Evolutionary conservation across 2,888 invertebrate species (phyloP), one percentile per base, ranked within the genome.

Genomic region (Allygus modestus): DNA sequence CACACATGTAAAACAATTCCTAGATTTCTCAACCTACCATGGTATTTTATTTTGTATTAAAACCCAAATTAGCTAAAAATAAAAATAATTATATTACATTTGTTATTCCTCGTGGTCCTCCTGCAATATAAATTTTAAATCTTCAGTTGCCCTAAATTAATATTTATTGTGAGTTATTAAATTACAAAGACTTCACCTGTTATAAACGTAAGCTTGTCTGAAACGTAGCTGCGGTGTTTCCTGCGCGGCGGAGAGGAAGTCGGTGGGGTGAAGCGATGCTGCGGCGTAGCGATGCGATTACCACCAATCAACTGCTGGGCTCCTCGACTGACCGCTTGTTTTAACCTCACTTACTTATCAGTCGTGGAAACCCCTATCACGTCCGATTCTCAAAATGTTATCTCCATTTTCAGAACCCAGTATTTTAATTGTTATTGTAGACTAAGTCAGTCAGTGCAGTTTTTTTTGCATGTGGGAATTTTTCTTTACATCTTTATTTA

Each of bases 371-470:
- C 1, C 65, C 26, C 0, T 65, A 31, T 65, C 28, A 31, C 31
- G 28, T 28, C 17, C 28, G 65, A 65, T 65, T 65, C 65, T 65
- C 31, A 65, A 65, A 28, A 65, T 1, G 12, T 65, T 65, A 65
- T 65, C 65, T 65, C 1, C 17, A 65, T 65, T 9, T 26, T 65
- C 12, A 26, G 65, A 65, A 65, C 5, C 1, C 23, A 20, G 37
- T 58, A 2, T 0, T n/a, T 58, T 11, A 58, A 23, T 58, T 58
- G 58, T 58, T 58, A n/a, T 58, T 58, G 58, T 23, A 23, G 58
- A 58, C 23, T 58, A 9, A 37, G 37, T 37, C 23, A 23, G 7
- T n/a, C 58, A 9, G 23, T 58, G 58, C 23, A 23, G 1, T 58
- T 58, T 23, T 7, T 58, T 20, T n/a, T 23, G 9, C 23, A 23